Percentiles rank a stretch among this genome's conserved stretches.
phyloP scores from a whole-genome alignment of 2,113 vertebrate genomes.

The Crotophaga sulcirostris region DNA sequence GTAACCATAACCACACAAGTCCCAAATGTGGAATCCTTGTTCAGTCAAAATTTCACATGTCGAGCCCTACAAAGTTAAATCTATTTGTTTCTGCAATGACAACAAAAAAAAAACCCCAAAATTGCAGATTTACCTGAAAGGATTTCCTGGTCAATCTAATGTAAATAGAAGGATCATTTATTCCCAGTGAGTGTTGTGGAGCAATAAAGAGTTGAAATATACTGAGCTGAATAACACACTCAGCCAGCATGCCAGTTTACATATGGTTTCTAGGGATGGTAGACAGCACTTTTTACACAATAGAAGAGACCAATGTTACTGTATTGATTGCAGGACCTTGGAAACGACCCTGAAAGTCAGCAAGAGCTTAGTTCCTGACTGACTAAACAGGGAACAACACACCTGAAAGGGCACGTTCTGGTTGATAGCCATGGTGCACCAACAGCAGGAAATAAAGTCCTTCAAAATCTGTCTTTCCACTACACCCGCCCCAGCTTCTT shows the following conservation, averaged over 20 bases:
- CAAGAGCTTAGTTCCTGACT: background rate
- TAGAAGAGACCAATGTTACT: background rate
- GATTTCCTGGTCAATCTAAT: background rate
- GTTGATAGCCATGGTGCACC: background rate
- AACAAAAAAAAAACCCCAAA: background rate
- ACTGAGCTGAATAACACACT: background rate
- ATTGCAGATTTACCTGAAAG: background rate
- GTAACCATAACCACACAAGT: background rate
- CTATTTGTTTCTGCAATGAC: background rate
- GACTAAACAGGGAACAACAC: background rate
- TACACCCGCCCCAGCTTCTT: fast-evolving
- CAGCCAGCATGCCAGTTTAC: background rate
- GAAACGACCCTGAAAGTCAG: background rate
- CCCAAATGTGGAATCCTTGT: background rate
- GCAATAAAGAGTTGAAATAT: background rate
- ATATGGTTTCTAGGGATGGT: background rate
- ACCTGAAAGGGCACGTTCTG: background rate
- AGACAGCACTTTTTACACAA: background rate
- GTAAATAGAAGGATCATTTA: background rate
- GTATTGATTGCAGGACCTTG: background rate
- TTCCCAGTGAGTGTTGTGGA: background rate
- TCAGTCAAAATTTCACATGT: background rate
- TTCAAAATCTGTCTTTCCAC: background rate
- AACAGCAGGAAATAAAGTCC: background rate
- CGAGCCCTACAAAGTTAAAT: background rate